Evolutionary conservation across 2,888 invertebrate genomes (phyloP).

Genomic region (Acronicta aceris): DNA sequence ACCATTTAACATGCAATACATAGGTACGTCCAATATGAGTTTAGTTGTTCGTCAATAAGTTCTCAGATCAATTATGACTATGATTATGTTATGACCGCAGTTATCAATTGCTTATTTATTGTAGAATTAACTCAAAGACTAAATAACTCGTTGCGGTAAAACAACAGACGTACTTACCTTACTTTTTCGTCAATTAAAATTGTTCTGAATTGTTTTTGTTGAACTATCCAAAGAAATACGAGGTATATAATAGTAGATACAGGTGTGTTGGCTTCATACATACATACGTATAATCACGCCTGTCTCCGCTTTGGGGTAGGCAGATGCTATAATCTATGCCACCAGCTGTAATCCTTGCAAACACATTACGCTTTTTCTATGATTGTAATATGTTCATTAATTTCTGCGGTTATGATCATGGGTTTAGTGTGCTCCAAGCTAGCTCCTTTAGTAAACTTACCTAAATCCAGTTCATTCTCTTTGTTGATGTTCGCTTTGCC

Average conservation of each 20-base stretch:
- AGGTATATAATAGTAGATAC: background rate
- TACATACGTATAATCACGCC: background rate
- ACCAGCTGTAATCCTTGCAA: no score
- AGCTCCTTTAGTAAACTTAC: no score
- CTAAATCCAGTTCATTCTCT: no score
- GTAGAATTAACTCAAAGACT: background rate
- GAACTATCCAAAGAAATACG: background rate
- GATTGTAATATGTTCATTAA: no score
- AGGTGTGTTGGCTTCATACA: background rate
- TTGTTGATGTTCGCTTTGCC: no score
- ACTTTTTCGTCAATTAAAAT: slow-evolving; percentile 11
- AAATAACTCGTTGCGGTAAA: slow-evolving; percentile 3
- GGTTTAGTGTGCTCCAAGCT: no score
- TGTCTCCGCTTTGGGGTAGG: no score
- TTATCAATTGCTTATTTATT: background rate
- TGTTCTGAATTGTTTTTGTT: slow-evolving; percentile 17
- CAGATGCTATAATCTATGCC: no score
- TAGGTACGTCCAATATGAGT: background rate
- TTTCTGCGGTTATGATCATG: no score
- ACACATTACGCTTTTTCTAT: no score
- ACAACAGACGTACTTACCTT: slow-evolving; percentile 1
- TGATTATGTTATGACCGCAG: background rate
- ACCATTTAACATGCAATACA: background rate
- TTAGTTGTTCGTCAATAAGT: background rate
- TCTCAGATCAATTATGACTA: background rate